Conservation (phyloP, 2,888 invertebrate genomes). For the Eudasyphora cyanicolor region DNA sequence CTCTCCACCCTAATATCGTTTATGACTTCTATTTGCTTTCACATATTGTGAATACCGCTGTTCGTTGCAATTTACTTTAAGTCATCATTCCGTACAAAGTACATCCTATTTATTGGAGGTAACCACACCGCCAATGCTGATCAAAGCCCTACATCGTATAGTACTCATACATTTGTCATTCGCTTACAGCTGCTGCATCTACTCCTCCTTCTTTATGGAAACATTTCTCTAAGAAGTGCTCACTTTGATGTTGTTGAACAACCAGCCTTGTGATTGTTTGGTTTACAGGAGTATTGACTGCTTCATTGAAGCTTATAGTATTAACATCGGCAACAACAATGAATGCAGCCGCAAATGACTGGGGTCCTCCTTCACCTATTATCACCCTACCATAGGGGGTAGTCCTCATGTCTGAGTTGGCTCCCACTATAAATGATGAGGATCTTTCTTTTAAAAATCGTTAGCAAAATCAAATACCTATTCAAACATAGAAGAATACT, state of each 20-base stretch:
- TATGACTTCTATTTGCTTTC: neutral
- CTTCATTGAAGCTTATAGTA: constrained; percentile 1
- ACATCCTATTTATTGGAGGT: neutral
- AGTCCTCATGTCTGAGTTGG: too few relatives aligned
- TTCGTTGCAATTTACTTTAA: neutral
- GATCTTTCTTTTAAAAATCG: constrained; percentile 37
- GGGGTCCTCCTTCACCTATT: constrained; percentile 13
- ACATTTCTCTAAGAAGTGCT: neutral
- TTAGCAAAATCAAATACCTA: neutral
- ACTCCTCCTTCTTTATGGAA: neutral
- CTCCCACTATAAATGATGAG: constrained; percentile 6
- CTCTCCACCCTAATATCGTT: neutral
- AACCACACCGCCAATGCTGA: neutral
- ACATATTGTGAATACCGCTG: neutral
- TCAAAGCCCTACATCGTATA: neutral
- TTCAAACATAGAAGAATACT: neutral
- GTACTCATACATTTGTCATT: too few relatives aligned
- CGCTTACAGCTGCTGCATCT: neutral
- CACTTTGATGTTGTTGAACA: constrained; percentile 1
- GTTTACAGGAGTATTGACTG: neutral
- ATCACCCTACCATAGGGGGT: too few relatives aligned
- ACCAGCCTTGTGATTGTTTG: neutral
- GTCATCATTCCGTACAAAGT: neutral
- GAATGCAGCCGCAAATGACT: constrained; percentile 2
- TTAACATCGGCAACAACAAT: too few relatives aligned